A percentile compares a stretch with the other conserved stretches of the same genome.
These are phyloP conservation scores for Ia io DNA, from an alignment of 2,113 vertebrate species.

Conservation along the genomic window DNA sequence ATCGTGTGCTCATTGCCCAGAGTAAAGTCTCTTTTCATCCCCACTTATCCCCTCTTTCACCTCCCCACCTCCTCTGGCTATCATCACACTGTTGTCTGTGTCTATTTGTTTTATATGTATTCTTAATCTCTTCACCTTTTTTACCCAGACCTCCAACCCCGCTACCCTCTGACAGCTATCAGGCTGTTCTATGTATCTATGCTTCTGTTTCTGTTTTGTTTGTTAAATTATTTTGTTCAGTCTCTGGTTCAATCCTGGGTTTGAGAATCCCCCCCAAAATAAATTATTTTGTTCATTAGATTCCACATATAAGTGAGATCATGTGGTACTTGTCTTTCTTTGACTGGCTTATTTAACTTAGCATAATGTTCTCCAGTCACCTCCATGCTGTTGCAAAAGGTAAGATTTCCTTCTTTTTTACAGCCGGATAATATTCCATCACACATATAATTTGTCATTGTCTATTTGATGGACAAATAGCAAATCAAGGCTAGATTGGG, in stretches of 20 bases:
- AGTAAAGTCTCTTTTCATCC: too few relatives aligned
- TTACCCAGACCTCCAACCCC: too few relatives aligned
- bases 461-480: background rate
- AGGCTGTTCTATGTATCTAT: too few relatives aligned
- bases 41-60: too few relatives aligned
- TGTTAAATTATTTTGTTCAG: background rate
- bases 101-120: too few relatives aligned
- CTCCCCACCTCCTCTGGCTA: too few relatives aligned
- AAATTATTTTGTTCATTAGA: background rate
- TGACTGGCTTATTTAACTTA: background rate
- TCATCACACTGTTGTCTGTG: too few relatives aligned
- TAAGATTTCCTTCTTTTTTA: background rate
- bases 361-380: background rate
- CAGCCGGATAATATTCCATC: background rate
- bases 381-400: background rate
- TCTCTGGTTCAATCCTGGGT: background rate
- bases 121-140: too few relatives aligned
- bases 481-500: background rate
- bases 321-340: background rate
- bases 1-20: too few relatives aligned
- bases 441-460: background rate
- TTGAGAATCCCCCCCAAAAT: background rate
- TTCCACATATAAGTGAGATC: background rate
- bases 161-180: too few relatives aligned
- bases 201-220: too few relatives aligned